Evolutionary conservation across 2,113 vertebrate species (phyloP).

Genomic region (Phodopus roborovskii): DNA sequence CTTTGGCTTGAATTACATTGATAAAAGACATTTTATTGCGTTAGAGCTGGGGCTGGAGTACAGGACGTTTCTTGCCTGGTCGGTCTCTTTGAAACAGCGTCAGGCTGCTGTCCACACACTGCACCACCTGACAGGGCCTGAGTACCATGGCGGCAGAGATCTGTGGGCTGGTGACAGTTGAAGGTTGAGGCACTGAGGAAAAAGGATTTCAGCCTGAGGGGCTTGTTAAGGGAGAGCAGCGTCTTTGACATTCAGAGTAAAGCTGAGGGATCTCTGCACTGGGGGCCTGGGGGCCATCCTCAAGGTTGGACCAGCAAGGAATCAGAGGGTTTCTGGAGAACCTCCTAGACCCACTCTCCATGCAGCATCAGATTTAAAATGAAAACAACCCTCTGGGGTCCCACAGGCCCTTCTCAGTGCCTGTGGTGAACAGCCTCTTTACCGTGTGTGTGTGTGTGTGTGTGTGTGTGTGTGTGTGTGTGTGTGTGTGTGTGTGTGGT

Average conservation of each 20-base stretch:
- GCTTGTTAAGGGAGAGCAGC: constrained; percentile 66
- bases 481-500: background rate
- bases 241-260: background rate
- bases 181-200: constrained; percentile 56
- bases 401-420: background rate
- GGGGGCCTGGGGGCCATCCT: constrained; percentile 19
- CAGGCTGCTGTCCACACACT: constrained; percentile 72
- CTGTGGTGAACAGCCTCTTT: background rate
- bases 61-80: constrained; percentile 82
- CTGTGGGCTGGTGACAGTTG: constrained; percentile 50
- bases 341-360: background rate
- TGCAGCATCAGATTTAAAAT: background rate
- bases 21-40: constrained; percentile 83
- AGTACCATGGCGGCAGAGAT: constrained; percentile 35
- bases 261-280: constrained; percentile 2
- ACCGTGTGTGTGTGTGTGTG: no score
- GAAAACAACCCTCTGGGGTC: background rate
- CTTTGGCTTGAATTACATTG: constrained; percentile 82
- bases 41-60: constrained; percentile 76
- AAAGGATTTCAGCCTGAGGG: constrained; percentile 77
- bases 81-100: constrained; percentile 78
- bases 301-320: background rate
- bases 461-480: background rate
- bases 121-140: constrained; percentile 61
- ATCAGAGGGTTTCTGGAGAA: background rate